Evolutionary conservation across 2,888 invertebrate species (phyloP).

Genomic region (Crossocerus cetratus): DNA sequence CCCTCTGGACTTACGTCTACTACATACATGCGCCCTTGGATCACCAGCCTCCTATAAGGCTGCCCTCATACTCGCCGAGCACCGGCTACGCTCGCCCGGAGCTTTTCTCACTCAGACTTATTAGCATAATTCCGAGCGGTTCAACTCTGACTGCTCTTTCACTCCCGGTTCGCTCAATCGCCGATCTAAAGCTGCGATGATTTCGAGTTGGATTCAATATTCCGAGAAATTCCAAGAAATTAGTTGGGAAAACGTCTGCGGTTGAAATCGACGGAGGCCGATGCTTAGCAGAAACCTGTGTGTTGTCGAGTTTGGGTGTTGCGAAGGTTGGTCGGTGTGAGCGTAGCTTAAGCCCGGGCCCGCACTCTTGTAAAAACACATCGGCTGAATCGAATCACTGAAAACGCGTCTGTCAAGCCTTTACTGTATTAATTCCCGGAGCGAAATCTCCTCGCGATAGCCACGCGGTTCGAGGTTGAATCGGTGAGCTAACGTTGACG

Average conservation of each 20-base stretch:
- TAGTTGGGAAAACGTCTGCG: no score
- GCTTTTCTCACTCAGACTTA: not conserved
- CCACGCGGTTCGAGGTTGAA: no score
- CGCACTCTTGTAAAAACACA: not conserved
- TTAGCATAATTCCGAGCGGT: not conserved
- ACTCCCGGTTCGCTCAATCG: no score
- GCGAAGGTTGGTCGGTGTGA: not conserved
- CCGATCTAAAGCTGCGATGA: no score
- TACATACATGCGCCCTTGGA: conserved; percentile 9
- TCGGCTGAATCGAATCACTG: not conserved
- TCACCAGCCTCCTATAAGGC: not conserved
- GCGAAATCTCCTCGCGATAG: no score
- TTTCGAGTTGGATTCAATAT: no score
- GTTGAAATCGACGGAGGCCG: no score
- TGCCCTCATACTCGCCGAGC: not conserved
- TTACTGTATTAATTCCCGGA: not conserved
- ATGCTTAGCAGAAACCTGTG: no score
- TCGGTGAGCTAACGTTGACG: no score
- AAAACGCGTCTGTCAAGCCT: conserved; percentile 2
- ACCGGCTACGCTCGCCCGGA: not conserved
- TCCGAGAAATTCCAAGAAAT: no score
- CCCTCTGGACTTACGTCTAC: conserved; percentile 27
- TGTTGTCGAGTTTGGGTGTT: no score
- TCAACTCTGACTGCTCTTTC: not conserved
- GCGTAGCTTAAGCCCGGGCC: not conserved